Evolutionary conservation across 2,113 vertebrate genomes (phyloP).

Genomic region (Tor tambroides): DNA sequence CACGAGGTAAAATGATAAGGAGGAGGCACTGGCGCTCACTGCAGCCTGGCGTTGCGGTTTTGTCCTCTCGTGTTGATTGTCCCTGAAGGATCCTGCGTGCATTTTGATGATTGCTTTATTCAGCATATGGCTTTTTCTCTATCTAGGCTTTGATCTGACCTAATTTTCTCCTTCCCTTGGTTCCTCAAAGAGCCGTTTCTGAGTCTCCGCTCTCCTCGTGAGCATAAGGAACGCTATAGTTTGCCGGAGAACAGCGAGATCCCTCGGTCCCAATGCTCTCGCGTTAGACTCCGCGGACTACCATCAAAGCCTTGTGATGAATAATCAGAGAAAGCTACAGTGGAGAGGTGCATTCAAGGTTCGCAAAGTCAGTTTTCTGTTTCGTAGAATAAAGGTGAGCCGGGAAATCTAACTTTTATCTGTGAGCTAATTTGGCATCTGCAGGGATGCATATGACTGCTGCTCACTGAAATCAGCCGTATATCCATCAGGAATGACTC

Average conservation of each 20-base stretch:
- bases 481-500: neutral
- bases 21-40: neutral
- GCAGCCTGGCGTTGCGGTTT: neutral
- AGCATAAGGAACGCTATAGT: conserved; percentile 30
- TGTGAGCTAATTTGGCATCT: neutral
- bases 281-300: conserved; percentile 29
- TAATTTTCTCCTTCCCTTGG: conserved; percentile 18
- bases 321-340: conserved; percentile 50
- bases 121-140: conserved; percentile 20
- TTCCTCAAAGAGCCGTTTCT: conserved; percentile 54
- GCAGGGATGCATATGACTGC: neutral
- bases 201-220: conserved; percentile 24
- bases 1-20: conserved; percentile 27
- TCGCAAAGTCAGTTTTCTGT: conserved; percentile 41
- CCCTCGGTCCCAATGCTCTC: conserved; percentile 6
- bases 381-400: conserved; percentile 38
- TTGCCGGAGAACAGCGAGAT: neutral
- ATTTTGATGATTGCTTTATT: conserved; percentile 36
- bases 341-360: conserved; percentile 42
- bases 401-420: too few relatives aligned
- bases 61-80: conserved; percentile 15
- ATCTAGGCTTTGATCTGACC: conserved; percentile 42
- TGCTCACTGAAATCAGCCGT: neutral
- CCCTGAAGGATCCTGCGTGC: conserved; percentile 29
- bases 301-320: conserved; percentile 47